Evolutionary conservation across 30 jellyfish, hydroid and myxozoan species (phyloP), one percentile per base, ranked within the genome.

Genomic region (Aurelia sp.): DNA sequence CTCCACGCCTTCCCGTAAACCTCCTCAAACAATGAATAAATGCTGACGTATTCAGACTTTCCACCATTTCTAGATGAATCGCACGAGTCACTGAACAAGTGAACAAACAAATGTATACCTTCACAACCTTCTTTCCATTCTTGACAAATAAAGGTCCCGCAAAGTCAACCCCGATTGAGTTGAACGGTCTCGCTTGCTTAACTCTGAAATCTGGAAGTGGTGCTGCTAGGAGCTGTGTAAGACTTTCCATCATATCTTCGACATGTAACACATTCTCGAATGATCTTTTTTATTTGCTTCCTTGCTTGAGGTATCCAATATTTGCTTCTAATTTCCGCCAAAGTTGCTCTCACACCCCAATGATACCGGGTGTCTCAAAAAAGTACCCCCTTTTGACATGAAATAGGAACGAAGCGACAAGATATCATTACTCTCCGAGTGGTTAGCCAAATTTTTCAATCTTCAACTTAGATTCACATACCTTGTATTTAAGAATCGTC

Each of bases 221-320:
- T 48, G 92, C 50, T 68, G 3, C 33, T 31, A 2, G 78, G 92
- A 13, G 69, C 40, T 58, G 55, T 60, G 18, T 51, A 68, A 31
- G 68, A 48, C 18, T 59, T 68, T 20, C 78, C 66, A 4, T 58
- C 78, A 31, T 21, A 35, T 24, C 78, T 82, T 55, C 33, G 15
- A 22, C 77, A 82, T 9, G 72, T 68, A 13, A 72, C 76, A 68
- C 86, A 82, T 10, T 70, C 30, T 33, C 63, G 27, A 13, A 2
- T 22, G 8, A 84, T 84, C 55, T 71, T 50, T 50, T 48, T 59
- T 15, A 72, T 63, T 22, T 62, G 87, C 41, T 62, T 53, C 13
- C 93, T 40, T 63, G 82, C 93, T 72, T 84, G 81, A 18, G 88
- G 81, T 7, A 84, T 66, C 93, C 93, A 84, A 72, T 27, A 84